Percentiles rank a stretch among this genome's conserved stretches.
These are phyloP conservation scores for Tinea pellionella DNA, from an alignment of 2,888 invertebrate species.

Conservation along the genomic window DNA sequence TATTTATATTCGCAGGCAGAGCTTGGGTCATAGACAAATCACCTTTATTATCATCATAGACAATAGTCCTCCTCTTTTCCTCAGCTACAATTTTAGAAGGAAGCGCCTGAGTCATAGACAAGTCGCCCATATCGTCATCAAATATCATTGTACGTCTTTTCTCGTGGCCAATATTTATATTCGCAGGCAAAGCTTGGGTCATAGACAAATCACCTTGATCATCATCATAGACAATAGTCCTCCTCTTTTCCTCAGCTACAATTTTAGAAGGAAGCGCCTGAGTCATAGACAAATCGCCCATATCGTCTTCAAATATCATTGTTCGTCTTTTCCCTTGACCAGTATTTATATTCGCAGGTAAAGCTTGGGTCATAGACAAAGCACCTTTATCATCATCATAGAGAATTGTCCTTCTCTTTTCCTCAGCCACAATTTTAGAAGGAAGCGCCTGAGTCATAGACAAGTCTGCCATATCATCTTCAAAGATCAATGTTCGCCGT, in stretches of 20 bases:
- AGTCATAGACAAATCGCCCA: slow-evolving; percentile 28
- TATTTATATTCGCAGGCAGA: slow-evolving; percentile 16
- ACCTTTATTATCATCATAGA: slow-evolving; percentile 21
- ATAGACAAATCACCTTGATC: slow-evolving; percentile 26
- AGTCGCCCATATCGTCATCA: neutral
- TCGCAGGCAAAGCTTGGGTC: slow-evolving; percentile 23
- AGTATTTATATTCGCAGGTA: neutral
- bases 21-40: slow-evolving; percentile 26
- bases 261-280: slow-evolving; percentile 24
- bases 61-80: slow-evolving; percentile 21
- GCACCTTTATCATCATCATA: neutral
- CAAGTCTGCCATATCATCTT: neutral
- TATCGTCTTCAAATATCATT: slow-evolving; percentile 20
- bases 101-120: neutral
- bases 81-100: neutral
- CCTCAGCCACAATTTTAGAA: neutral
- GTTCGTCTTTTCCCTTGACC: slow-evolving; percentile 19
- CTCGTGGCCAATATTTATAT: slow-evolving; percentile 19
- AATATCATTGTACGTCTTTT: neutral
- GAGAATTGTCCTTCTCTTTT: neutral
- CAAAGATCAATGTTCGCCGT: neutral
- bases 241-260: slow-evolving; percentile 16
- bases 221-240: slow-evolving; percentile 21
- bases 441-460: neutral
- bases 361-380: neutral